These are phyloP conservation scores for Synergus itoensis DNA, from an alignment of 2,888 invertebrate species.

Conservation along the genomic window DNA sequence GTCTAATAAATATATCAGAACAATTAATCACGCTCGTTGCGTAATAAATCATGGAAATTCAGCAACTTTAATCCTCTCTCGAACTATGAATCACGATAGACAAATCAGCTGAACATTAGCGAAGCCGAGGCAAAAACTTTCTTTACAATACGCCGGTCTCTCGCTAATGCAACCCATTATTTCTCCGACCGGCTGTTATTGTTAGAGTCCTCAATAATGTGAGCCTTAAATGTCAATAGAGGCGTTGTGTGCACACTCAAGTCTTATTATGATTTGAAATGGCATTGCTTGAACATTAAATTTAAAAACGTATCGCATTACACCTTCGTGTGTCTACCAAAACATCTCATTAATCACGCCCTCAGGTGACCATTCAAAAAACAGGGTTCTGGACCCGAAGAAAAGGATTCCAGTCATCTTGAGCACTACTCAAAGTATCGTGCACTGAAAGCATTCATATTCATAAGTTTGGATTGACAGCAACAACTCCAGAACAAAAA, in stretches of 20 bases:
- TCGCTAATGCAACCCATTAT: neutral
- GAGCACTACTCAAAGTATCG: neutral
- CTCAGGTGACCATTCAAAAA: neutral
- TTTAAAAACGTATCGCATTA: conserved; percentile 1
- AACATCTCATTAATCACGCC: conserved; percentile 12
- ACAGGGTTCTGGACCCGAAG: neutral
- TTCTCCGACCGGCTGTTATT: neutral
- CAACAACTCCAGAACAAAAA: neutral
- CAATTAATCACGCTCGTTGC: neutral
- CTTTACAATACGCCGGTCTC: neutral
- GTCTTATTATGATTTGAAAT: neutral
- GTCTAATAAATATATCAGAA: neutral
- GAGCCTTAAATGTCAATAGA: neutral
- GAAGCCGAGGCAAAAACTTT: neutral
- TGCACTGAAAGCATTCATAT: conserved; percentile 2
- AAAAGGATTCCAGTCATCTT: conserved; percentile 14
- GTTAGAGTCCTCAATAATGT: neutral
- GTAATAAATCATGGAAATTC: neutral
- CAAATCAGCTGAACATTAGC: neutral
- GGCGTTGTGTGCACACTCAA: neutral
- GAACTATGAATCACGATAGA: neutral
- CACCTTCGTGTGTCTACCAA: neutral
- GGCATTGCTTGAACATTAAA: neutral
- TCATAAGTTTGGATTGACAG: conserved; percentile 6
- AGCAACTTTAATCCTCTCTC: neutral